A percentile compares a stretch with the other conserved stretches of the same genome.
phyloP scores from a whole-genome alignment of 2,797 vertebrate genomes.

The Melanitta fusca region DNA sequence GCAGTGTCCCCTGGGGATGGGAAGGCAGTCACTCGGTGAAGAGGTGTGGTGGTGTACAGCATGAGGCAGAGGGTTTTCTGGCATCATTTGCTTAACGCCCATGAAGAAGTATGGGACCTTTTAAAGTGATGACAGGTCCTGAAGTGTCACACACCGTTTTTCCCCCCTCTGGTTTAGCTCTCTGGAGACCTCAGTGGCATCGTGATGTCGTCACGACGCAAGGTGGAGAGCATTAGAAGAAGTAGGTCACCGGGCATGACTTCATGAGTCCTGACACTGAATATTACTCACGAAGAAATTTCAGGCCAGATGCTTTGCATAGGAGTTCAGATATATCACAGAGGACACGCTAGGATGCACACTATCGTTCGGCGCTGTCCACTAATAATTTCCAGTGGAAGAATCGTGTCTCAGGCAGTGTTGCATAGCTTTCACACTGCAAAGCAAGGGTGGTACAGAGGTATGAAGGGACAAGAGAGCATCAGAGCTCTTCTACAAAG shows the following conservation, averaged over 20 bases:
- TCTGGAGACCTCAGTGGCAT: not conserved
- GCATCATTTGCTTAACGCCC: not conserved
- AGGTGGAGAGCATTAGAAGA: conserved; percentile 13
- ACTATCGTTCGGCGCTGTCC: conserved; percentile 7
- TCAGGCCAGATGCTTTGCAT: conserved; percentile 35
- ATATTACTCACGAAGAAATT: conserved; percentile 37
- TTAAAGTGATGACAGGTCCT: not conserved
- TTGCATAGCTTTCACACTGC: not conserved
- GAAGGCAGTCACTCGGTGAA: not conserved
- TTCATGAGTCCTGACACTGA: not conserved
- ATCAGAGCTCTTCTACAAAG: not conserved
- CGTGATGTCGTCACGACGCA: not conserved
- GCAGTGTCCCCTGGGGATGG: not conserved
- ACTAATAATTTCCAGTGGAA: conserved; percentile 57
- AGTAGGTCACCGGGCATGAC: conserved; percentile 5
- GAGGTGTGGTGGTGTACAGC: not conserved
- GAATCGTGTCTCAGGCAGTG: not conserved
- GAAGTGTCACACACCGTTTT: not conserved
- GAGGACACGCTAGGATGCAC: not conserved
- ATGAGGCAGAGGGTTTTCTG: not conserved
- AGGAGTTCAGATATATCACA: not conserved
- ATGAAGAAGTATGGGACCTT: not conserved
- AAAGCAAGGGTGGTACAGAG: not conserved
- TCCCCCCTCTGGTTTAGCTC: not conserved
- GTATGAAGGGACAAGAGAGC: not conserved